A percentile compares a stretch with the other conserved stretches of the same genome.
These are phyloP conservation scores for Callocephalon fimbriatum DNA, from an alignment of 2,113 vertebrate genomes.

Conservation along the genomic window DNA sequence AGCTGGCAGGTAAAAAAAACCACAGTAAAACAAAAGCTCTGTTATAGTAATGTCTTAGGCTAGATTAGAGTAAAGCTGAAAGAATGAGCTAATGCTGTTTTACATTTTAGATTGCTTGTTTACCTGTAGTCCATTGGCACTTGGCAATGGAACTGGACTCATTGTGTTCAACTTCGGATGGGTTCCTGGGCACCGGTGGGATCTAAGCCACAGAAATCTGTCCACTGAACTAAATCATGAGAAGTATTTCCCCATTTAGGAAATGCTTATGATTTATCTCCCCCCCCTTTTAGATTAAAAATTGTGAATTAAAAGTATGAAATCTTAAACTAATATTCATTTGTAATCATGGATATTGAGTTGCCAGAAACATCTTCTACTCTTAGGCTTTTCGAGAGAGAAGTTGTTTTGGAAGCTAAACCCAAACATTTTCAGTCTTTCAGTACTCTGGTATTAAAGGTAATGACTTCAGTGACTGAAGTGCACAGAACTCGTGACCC, in stretches of 20 bases:
- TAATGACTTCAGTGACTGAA: background rate
- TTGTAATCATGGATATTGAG: background rate
- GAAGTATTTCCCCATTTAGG: background rate
- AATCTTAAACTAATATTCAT: background rate
- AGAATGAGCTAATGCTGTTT: background rate
- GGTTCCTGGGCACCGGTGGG: background rate
- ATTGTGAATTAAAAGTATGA: background rate
- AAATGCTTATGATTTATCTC: background rate
- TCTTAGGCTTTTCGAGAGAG: background rate
- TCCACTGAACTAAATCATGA: background rate
- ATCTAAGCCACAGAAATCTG: background rate
- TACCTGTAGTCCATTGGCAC: background rate
- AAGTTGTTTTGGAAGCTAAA: background rate
- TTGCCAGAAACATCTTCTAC: background rate
- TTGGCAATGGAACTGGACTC: background rate
- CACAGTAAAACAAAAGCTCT: background rate
- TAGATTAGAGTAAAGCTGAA: background rate
- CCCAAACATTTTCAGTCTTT: background rate
- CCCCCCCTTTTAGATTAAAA: background rate
- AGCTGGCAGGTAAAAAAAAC: background rate
- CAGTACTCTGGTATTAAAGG: background rate
- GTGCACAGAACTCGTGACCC: background rate
- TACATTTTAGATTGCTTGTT: background rate
- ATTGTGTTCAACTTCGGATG: background rate
- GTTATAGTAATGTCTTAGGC: background rate